A percentile compares a stretch with the other conserved stretches of the same genome.
Evolutionary conservation across 2,888 invertebrate genomes (phyloP).

Genomic region (Epistrophe grossulariae): DNA sequence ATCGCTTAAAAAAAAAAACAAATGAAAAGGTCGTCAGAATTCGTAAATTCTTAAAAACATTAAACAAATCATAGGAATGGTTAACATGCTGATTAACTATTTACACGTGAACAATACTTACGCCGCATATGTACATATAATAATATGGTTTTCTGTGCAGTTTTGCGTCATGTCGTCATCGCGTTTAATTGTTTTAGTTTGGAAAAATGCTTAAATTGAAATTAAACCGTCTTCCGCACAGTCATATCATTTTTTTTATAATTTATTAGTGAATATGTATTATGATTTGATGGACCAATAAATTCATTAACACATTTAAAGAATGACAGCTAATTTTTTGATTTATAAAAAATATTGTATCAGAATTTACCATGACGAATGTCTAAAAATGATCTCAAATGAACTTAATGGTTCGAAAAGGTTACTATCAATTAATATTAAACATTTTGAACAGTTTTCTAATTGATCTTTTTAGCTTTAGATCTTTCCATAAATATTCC

Average conservation of each 20-base stretch:
- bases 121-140: too few species aligned
- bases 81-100: too few species aligned
- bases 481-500: not conserved
- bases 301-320: conserved; percentile 18
- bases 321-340: not conserved
- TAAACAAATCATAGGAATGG: too few species aligned
- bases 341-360: not conserved
- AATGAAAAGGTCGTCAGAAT: too few species aligned
- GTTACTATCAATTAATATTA: not conserved
- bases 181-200: not conserved
- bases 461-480: conserved; percentile 10
- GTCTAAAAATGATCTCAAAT: not conserved
- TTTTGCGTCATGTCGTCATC: too few species aligned
- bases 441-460: not conserved
- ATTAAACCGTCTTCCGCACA: not conserved
- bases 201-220: not conserved
- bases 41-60: too few species aligned
- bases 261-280: not conserved
- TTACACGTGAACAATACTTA: too few species aligned
- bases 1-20: too few species aligned
- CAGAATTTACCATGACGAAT: not conserved
- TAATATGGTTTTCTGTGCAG: too few species aligned
- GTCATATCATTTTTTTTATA: not conserved
- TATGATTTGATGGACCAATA: not conserved
- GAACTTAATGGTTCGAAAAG: not conserved